Conservation (phyloP, 1,140 invertebrate genomes). For the Cyphomyrmex costatus region DNA sequence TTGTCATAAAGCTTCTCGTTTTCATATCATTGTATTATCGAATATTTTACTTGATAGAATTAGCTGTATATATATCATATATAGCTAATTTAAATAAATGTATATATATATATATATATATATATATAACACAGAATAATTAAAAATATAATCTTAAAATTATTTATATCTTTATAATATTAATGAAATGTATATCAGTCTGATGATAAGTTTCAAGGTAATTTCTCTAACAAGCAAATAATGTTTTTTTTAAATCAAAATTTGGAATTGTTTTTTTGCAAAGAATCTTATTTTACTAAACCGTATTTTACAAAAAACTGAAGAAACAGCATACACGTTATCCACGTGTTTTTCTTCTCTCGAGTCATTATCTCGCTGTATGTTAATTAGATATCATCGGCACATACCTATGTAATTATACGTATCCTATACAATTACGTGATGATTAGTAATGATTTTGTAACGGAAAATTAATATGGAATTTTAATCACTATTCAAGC, state of each 20-base stretch:
- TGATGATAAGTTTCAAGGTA: background rate
- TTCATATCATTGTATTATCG: background rate
- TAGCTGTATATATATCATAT: too few relatives aligned
- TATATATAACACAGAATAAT: background rate
- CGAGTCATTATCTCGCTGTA: background rate
- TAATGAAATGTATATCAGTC: background rate
- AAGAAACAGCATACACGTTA: background rate
- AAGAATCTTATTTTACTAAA: too few relatives aligned
- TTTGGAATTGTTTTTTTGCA: background rate
- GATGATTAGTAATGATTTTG: constrained; percentile 3
- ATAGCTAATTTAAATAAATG: too few relatives aligned
- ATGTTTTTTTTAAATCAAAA: background rate
- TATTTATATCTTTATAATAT: background rate
- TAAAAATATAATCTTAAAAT: background rate
- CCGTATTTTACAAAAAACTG: background rate
- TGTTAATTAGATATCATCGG: background rate
- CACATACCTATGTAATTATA: background rate
- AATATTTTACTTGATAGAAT: constrained; percentile 7
- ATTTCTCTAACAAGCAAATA: background rate
- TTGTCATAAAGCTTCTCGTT: background rate
- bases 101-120: too few relatives aligned
- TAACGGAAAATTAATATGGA: constrained; percentile 8
- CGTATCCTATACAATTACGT: background rate
- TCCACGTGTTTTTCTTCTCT: background rate
- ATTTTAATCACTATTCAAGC: background rate